Evolutionary conservation across 2,797 vertebrate genomes (phyloP), one percentile per base, ranked within the genome.

Genomic region (Lindbergichthys nudifrons): DNA sequence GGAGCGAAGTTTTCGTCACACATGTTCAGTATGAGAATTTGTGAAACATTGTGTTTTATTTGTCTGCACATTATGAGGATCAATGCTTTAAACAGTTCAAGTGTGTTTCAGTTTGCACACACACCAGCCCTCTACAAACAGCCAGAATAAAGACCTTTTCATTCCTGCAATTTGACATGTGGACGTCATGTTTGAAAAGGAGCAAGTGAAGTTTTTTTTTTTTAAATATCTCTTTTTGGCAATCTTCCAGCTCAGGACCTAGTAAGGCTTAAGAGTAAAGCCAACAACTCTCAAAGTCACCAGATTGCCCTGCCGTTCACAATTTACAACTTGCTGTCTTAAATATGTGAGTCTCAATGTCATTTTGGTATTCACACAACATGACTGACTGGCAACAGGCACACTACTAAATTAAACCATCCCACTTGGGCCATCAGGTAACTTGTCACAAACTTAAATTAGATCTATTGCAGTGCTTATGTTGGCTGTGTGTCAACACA

Each of bases 111-210:
- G 42, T 59, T 19, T 50, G 19, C 56, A 62, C 21, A 12, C 14
- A 46, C 3, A 46, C 36, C 48, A 65, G 7, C 52, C 51, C 47
- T 63, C 9, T 10, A 53, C 32, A 74, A 70, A 70, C 46, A 67
- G 10, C 0, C 14, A 59, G 41, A 70, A 68, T 64, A 78, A 72
- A 77, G 76, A 15, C 36, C 19, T n/a, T 65, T 74, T 85, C 57
- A 78, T 3, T 11, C 1, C 3, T 10, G 32, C 15, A 65, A 42
- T 54, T 76, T 72, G 26, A 62, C 51, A 82, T 60, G 70, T 77
- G 36, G 12, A 26, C 0, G 15, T 66, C 62, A 88, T 71, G 68
- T 84, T 63, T 77, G 51, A 75, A 72, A 72, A 58, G 46, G 23
- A 48, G 41, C 45, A 41, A 16, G 12, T 7, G 32, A 19, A 23